A percentile compares a stretch with the other conserved stretches of the same genome.
phyloP scores from a whole-genome alignment of 2,888 invertebrate species.

The Boloria selene region DNA sequence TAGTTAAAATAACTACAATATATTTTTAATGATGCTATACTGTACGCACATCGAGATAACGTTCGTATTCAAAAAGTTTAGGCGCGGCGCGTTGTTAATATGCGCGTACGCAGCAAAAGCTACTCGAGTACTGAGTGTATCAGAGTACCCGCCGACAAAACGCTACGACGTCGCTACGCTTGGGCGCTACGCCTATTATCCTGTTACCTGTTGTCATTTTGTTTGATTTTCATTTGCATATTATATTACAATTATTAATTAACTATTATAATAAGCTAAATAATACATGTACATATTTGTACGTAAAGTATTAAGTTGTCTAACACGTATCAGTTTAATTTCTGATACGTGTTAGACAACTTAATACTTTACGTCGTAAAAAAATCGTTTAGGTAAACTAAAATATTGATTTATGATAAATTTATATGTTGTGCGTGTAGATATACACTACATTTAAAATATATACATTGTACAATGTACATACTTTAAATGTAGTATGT shows the following conservation, averaged over 20 bases:
- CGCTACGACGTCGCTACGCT: conserved; percentile 66
- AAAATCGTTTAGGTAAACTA: no score
- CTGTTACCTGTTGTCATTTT: conserved; percentile 49
- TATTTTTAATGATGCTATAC: conserved; percentile 14
- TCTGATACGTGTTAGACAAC: no score
- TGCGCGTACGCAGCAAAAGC: conserved; percentile 75
- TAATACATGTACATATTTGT: no score
- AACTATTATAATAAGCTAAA: no score
- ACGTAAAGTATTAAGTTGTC: no score
- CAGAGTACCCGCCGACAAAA: conserved; percentile 47
- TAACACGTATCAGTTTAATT: no score
- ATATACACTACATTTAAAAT: no score
- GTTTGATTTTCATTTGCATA: conserved; percentile 20
- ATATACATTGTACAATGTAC: background rate
- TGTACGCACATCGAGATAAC: conserved; percentile 55
- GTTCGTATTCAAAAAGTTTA: conserved; percentile 45
- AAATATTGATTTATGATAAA: no score
- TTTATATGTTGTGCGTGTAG: no score
- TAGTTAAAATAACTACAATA: conserved; percentile 14
- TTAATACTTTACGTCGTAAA: no score
- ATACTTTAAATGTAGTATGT: background rate
- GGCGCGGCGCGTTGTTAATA: conserved; percentile 43
- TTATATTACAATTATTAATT: background rate
- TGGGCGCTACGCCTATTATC: conserved; percentile 68
- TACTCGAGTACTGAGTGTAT: conserved; percentile 60